Conservation (phyloP, 2,797 vertebrate genomes). For the Schizopygopsis pylzovi region DNA sequence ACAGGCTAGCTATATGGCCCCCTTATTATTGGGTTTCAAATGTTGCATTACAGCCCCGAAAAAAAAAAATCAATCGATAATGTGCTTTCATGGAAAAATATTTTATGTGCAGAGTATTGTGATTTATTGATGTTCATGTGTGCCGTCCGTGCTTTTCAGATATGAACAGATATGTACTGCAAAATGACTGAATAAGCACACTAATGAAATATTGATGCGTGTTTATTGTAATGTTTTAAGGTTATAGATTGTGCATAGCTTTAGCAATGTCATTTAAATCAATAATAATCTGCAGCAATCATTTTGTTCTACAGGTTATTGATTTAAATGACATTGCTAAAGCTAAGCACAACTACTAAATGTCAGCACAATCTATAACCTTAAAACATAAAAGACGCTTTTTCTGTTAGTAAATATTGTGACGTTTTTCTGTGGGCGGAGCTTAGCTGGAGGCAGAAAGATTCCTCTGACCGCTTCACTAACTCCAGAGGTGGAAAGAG, state of each 20-base stretch:
- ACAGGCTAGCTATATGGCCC: not conserved
- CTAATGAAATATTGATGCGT: conserved; percentile 35
- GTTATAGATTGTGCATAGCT: not conserved
- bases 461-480: too few species aligned
- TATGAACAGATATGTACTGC: not conserved
- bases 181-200: conserved; percentile 13
- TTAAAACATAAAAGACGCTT: too few species aligned
- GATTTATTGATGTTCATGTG: not conserved
- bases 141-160: not conserved
- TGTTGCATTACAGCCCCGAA: conserved; percentile 9
- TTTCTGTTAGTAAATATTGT: too few species aligned
- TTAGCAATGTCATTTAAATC: not conserved
- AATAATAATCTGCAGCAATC: conserved; percentile 3
- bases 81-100: conserved; percentile 22
- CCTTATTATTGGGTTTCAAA: conserved; percentile 34
- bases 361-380: too few species aligned
- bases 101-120: conserved; percentile 19
- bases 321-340: too few species aligned
- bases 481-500: too few species aligned
- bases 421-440: too few species aligned
- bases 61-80: conserved; percentile 13
- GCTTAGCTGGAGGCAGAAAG: too few species aligned
- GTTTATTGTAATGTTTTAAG: conserved; percentile 15
- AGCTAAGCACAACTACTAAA: too few species aligned
- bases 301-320: not conserved